Evolutionary conservation across 2,888 invertebrate species (phyloP).

Genomic region (Onthophagus sagittarius): DNA sequence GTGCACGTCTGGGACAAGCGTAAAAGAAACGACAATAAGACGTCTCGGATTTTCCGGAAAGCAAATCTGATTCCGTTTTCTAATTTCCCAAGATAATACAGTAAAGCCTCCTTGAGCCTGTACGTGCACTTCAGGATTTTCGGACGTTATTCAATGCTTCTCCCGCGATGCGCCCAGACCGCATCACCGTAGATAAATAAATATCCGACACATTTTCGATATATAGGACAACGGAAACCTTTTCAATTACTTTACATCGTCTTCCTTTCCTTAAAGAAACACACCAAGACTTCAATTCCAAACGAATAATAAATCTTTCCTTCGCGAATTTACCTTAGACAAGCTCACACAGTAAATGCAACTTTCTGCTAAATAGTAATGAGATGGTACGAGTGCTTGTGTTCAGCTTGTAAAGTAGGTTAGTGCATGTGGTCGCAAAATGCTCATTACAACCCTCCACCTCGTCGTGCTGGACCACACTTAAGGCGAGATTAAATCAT

Average conservation of each 20-base stretch:
- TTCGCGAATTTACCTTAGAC: background rate
- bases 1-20: background rate
- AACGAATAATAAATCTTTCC: too few species aligned
- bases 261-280: background rate
- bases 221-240: background rate
- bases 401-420: background rate
- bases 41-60: background rate
- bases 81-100: conserved; percentile 13
- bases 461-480: background rate
- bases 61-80: conserved; percentile 12
- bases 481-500: background rate
- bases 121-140: conserved; percentile 12
- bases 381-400: background rate
- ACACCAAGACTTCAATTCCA: too few species aligned
- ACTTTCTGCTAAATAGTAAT: background rate
- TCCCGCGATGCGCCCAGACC: background rate
- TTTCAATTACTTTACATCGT: background rate
- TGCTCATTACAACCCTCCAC: background rate
- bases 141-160: conserved; percentile 9
- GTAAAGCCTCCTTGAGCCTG: conserved; percentile 1
- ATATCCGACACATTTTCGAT: background rate
- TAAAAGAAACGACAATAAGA: conserved; percentile 2
- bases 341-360: background rate
- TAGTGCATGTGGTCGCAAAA: background rate
- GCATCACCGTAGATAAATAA: background rate